Base-by-base conservation (phyloP, 2,113 vertebrate genomes). In the Lethenteron reissneri region DNA sequence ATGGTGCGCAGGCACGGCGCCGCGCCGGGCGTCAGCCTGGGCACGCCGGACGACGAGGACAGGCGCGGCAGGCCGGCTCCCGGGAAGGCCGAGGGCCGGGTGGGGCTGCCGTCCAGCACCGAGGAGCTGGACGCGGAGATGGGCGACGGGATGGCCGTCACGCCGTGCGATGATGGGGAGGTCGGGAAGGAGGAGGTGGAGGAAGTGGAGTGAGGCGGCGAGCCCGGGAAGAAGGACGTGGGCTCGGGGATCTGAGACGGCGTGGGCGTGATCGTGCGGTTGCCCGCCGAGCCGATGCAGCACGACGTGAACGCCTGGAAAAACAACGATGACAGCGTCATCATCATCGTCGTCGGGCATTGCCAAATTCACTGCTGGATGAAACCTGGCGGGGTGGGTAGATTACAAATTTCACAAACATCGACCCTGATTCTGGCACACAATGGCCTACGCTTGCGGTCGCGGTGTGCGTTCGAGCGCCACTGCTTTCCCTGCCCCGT, bases 251-350 rank as follows among this genome's bases (percentile, higher is more conserved):
- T 76, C n/a, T 56, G 0, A 0, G 77, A 70, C 70, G 76, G 78
- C 9, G 83, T 84, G 56, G 86, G 94, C 14, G 88, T 91, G 25
- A 82, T 84, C 15, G 92, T 95, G 17, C 92, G 87, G 79, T 99
- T 85, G 41, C 94, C 94, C 0, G 94, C 92, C 0, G 90, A 94
- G 70, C 94, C 92, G 0, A 97, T 97, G 77, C 90, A 95, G 82
- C 92, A 97, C 75, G 90, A 99, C 9, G 88, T 90, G 78, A 95
- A 96, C 72, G 92, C 84, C 94, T 99, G 74, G 13, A 58, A 64
- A 58, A 11, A 12, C 14, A 15, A 25, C 41, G 11, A 58, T 21
- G 11, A 8, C 41, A 64, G 56, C 59, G 70, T 58, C 41, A 3
- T 41, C 41, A 7, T 41, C 41, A 7, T 41, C 41, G 6, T 41